phyloP scores from a whole-genome alignment of 2,888 invertebrate genomes.

The Enoplolaimus lenunculus region DNA sequence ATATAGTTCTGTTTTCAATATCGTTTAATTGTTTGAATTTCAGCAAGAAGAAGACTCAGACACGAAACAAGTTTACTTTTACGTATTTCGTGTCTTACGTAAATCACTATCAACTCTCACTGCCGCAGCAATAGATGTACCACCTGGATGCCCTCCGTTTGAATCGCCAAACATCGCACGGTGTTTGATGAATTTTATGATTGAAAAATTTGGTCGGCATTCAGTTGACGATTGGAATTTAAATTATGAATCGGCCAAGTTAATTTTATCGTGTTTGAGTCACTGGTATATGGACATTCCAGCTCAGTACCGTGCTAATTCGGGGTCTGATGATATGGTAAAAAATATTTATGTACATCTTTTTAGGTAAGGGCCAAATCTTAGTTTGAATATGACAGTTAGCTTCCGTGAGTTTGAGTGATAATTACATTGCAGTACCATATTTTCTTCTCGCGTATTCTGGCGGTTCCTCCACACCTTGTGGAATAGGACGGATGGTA shows the following conservation, averaged over 20 bases:
- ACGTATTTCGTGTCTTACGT: neutral
- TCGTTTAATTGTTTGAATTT: neutral
- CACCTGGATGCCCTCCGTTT: constrained; percentile 3
- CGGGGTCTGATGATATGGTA: neutral
- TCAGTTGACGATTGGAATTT: neutral
- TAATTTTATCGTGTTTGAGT: constrained; percentile 3
- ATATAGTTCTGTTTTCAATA: too few species aligned
- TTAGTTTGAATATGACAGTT: too few species aligned
- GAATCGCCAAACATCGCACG: neutral
- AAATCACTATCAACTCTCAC: neutral
- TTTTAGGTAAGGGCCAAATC: too few species aligned
- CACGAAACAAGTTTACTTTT: constrained; percentile 11
- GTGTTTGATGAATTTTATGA: neutral
- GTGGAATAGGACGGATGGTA: too few species aligned
- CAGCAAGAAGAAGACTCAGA: constrained; percentile 13
- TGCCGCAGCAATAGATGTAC: neutral
- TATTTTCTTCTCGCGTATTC: too few species aligned
- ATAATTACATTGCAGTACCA: too few species aligned
- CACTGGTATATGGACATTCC: constrained; percentile 10
- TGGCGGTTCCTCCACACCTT: too few species aligned
- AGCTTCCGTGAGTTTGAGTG: too few species aligned
- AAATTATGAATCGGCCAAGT: constrained; percentile 10
- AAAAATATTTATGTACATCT: neutral
- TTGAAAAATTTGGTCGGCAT: neutral
- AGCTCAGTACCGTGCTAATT: neutral